These are phyloP conservation scores for Andrena chrysosceles DNA, from an alignment of 2,888 invertebrate species.

Conservation along the genomic window DNA sequence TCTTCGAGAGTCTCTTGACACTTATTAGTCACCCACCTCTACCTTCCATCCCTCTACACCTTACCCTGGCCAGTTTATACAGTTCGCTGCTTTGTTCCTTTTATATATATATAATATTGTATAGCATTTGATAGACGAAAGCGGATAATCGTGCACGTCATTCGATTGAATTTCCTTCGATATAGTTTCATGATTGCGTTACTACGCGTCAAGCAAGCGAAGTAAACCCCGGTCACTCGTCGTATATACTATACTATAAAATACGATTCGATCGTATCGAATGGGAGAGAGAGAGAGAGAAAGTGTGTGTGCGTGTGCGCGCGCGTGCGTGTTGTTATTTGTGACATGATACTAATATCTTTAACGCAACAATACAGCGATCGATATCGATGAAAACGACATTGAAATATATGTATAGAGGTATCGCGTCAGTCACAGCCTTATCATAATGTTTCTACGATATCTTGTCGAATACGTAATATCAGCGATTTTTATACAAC, in stretches of 20 bases:
- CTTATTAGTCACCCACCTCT: not conserved
- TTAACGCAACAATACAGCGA: not conserved
- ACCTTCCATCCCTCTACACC: not conserved
- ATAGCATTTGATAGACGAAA: slow-evolving; percentile 9
- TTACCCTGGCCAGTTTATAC: slow-evolving; percentile 9
- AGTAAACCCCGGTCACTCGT: too few relatives aligned
- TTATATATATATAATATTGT: not conserved
- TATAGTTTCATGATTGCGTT: not conserved
- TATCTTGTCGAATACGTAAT: too few relatives aligned
- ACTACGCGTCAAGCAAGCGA: slow-evolving; percentile 3
- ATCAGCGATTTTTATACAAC: too few relatives aligned
- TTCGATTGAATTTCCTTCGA: not conserved
- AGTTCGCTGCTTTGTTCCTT: slow-evolving; percentile 34
- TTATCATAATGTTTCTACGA: too few relatives aligned
- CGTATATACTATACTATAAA: too few relatives aligned
- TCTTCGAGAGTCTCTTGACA: slow-evolving; percentile 1
- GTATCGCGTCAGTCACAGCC: too few relatives aligned
- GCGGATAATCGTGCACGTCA: not conserved
- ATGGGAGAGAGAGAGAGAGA: not conserved
- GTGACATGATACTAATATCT: too few relatives aligned
- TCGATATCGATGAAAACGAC: not conserved
- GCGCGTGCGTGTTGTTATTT: too few relatives aligned
- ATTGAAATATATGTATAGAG: too few relatives aligned
- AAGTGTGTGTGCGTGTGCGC: too few relatives aligned
- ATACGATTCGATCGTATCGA: not conserved